These are phyloP conservation scores for Pogona vitticeps DNA, from an alignment of 2,113 vertebrate species.

Conservation along the genomic window DNA sequence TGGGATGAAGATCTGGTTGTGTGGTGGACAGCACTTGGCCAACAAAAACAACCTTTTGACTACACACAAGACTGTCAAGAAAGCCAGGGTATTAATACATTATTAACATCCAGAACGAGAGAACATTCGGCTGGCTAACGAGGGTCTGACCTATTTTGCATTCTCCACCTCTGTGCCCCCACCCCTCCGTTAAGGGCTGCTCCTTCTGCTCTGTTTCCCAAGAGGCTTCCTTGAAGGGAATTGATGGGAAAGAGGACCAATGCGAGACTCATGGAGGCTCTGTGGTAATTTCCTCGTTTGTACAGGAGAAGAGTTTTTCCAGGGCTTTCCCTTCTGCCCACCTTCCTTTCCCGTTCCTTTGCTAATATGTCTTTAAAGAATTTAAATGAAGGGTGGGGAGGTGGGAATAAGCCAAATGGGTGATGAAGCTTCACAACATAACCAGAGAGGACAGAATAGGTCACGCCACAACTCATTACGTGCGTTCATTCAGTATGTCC, in stretches of 20 bases:
- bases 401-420: constrained; percentile 9
- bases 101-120: not conserved
- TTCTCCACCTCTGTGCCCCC: not conserved
- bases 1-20: too few species aligned
- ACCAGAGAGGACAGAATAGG: constrained; percentile 25
- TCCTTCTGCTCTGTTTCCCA: constrained; percentile 8
- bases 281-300: not conserved
- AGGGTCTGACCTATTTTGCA: constrained; percentile 21
- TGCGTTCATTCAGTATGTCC: constrained; percentile 1
- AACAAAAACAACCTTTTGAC: too few species aligned
- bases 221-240: not conserved
- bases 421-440: constrained; percentile 24
- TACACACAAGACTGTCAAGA: too few species aligned
- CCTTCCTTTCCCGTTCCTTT: not conserved
- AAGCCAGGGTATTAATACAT: too few species aligned
- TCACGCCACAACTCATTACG: constrained; percentile 21
- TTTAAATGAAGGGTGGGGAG: not conserved
- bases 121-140: not conserved
- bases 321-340: not conserved
- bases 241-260: not conserved
- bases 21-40: too few species aligned
- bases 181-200: not conserved
- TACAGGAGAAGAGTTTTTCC: not conserved
- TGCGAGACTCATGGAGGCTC: not conserved
- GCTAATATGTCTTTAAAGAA: constrained; percentile 8